These are phyloP conservation scores for Agrochola lychnidis DNA, from an alignment of 2,888 invertebrate genomes.

Conservation along the genomic window DNA sequence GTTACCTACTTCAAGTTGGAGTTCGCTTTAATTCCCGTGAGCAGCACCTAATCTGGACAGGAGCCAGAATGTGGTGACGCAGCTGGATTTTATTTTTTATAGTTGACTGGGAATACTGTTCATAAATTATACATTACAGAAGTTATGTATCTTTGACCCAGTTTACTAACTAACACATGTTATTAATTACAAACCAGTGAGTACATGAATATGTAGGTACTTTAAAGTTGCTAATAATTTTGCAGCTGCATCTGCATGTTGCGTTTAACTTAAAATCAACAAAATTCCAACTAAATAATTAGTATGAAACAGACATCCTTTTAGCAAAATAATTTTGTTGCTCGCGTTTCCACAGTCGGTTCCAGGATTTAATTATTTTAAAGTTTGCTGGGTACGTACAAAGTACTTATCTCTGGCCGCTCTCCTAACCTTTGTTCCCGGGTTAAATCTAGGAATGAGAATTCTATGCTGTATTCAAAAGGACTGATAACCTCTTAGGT, in stretches of 20 bases:
- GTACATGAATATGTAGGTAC: background rate
- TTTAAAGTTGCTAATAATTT: slow-evolving; percentile 7
- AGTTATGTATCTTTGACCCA: background rate
- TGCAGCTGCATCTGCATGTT: background rate
- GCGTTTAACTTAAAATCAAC: slow-evolving; percentile 6
- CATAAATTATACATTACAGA: background rate
- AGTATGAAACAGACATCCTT: background rate
- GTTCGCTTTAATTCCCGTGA: background rate
- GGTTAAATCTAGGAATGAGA: slow-evolving; percentile 32
- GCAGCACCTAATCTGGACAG: slow-evolving; percentile 8
- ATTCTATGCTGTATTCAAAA: slow-evolving; percentile 4
- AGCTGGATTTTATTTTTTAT: slow-evolving; percentile 2
- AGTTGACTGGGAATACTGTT: background rate
- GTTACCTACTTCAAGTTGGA: background rate
- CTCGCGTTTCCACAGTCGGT: background rate
- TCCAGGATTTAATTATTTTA: slow-evolving; percentile 34
- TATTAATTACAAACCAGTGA: background rate
- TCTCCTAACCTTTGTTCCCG: slow-evolving; percentile 9
- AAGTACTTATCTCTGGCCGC: slow-evolving; percentile 21
- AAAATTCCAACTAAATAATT: slow-evolving; percentile 3
- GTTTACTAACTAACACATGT: slow-evolving; percentile 1
- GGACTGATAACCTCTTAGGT: slow-evolving; percentile 26
- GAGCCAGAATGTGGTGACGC: slow-evolving; percentile 8
- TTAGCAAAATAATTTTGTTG: slow-evolving; percentile 14
- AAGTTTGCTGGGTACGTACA: slow-evolving; percentile 15